These are phyloP conservation scores for Baronia brevicornis DNA, from an alignment of 2,888 invertebrate genomes.

Conservation along the genomic window DNA sequence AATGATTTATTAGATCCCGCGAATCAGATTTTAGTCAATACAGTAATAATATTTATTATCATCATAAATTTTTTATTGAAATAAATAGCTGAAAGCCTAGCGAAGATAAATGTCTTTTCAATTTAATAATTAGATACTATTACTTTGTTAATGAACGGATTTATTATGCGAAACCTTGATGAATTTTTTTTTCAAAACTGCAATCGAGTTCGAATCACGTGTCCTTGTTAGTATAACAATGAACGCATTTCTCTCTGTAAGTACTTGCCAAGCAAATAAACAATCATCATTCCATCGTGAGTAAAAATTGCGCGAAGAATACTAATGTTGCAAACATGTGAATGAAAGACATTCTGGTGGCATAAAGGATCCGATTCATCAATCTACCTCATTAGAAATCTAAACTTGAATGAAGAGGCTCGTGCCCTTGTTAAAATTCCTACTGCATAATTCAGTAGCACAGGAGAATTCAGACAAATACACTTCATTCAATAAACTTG, in stretches of 20 bases:
- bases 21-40: too few species aligned
- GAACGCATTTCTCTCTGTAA: conserved; percentile 7
- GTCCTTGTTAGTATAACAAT: conserved; percentile 4
- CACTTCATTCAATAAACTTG: conserved; percentile 7
- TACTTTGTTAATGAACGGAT: too few species aligned
- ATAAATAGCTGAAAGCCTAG: too few species aligned
- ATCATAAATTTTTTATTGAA: too few species aligned
- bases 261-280: conserved; percentile 7
- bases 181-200: too few species aligned
- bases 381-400: conserved; percentile 13
- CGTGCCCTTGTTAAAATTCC: conserved; percentile 16
- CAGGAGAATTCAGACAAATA: conserved; percentile 12
- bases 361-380: conserved; percentile 9
- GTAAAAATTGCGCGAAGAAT: conserved; percentile 8
- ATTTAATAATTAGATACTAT: too few species aligned
- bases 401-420: conserved; percentile 16
- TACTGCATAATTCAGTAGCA: conserved; percentile 13
- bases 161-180: too few species aligned
- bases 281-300: conserved; percentile 9
- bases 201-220: not conserved
- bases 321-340: conserved; percentile 9
- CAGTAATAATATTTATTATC: too few species aligned
- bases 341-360: conserved; percentile 10
- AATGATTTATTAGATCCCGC: too few species aligned
- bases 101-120: too few species aligned